Evolutionary conservation across 2,113 vertebrate genomes (phyloP).

Genomic region (Ranitomeya variabilis): DNA sequence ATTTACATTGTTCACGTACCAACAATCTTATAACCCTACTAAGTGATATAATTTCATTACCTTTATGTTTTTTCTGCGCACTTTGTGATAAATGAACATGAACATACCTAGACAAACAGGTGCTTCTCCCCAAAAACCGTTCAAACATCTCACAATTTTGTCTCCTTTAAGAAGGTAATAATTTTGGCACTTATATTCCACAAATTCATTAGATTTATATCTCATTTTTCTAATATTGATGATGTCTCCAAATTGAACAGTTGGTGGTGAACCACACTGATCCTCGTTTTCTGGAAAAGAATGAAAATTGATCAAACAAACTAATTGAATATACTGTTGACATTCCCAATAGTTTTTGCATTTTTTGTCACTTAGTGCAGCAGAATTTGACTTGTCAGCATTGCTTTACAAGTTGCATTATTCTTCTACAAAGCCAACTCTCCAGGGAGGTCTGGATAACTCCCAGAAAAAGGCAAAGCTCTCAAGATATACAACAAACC

Average conservation of each 20-base stretch:
- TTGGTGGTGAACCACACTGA: neutral
- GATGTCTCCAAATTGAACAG: slow-evolving; percentile 4
- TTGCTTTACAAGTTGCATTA: no score
- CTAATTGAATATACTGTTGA: neutral
- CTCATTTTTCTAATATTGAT: neutral
- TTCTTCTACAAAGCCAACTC: no score
- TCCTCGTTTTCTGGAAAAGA: neutral
- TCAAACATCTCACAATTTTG: neutral
- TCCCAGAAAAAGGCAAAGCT: no score
- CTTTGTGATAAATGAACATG: neutral
- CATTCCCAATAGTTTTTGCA: neutral
- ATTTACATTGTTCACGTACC: no score
- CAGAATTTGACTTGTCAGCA: no score
- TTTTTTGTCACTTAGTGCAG: neutral
- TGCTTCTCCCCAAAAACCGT: slow-evolving; percentile 19
- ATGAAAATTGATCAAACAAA: neutral
- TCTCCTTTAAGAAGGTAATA: slow-evolving; percentile 14
- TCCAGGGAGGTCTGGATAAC: no score
- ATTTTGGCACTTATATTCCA: slow-evolving; percentile 11
- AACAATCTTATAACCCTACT: no score
- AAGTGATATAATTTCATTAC: neutral
- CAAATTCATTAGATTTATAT: neutral
- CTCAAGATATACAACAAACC: no score
- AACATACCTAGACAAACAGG: slow-evolving; percentile 16
- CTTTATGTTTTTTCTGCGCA: neutral